A percentile compares a stretch with the other conserved stretches of the same genome.
Evolutionary conservation across 2,113 vertebrate genomes (phyloP).

Genomic region (Ciconia maguari): DNA sequence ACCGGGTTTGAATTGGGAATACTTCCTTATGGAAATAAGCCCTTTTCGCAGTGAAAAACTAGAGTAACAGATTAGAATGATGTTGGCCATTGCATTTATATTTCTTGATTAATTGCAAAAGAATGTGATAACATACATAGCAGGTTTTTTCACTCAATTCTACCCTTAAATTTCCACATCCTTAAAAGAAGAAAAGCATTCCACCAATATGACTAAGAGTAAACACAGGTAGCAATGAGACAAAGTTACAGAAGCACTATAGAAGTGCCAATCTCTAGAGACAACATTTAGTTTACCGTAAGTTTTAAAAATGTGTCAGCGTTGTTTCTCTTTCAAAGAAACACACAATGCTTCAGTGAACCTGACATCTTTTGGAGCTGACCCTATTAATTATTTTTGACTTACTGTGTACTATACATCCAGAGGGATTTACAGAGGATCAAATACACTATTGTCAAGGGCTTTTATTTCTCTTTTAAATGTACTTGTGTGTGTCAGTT

Average conservation of each 20-base stretch:
- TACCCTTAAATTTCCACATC: background rate
- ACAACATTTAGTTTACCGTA: background rate
- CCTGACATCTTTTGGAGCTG: conserved; percentile 34
- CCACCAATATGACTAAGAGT: background rate
- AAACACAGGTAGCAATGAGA: background rate
- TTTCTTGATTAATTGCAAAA: background rate
- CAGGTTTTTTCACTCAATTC: background rate
- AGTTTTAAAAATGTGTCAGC: conserved; percentile 16
- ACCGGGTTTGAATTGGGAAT: background rate
- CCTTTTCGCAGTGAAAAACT: background rate
- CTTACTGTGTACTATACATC: conserved; percentile 34
- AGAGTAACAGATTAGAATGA: background rate
- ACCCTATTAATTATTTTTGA: conserved; percentile 67
- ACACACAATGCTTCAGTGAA: background rate
- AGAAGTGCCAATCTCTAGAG: background rate
- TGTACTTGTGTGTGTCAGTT: background rate
- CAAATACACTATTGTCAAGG: background rate
- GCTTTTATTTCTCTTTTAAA: background rate
- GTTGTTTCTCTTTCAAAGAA: conserved; percentile 12
- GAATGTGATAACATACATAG: background rate
- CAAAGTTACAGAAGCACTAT: background rate
- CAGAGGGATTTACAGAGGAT: conserved; percentile 49
- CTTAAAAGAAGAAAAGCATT: background rate
- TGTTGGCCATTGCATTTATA: background rate
- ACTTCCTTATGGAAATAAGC: background rate